Percentiles rank a stretch among this genome's conserved stretches.
phyloP scores from a whole-genome alignment of 2,888 invertebrate species.

The Nemotelus pantherinus region DNA sequence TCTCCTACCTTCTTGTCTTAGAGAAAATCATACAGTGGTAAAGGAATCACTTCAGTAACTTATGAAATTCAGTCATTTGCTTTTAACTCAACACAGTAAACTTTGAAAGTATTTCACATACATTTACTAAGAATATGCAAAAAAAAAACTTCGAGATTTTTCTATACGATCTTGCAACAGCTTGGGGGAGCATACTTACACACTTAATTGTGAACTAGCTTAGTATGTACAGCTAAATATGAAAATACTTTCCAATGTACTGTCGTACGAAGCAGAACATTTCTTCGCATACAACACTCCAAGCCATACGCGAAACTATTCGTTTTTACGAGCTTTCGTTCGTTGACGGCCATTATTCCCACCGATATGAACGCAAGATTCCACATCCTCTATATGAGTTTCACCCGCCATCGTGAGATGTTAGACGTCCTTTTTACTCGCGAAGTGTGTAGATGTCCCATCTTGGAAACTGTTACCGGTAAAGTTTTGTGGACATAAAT shows the following conservation, averaged over 20 bases:
- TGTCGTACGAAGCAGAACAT: not conserved
- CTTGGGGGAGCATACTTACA: too few relatives aligned
- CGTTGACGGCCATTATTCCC: not conserved
- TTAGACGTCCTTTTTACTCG: not conserved
- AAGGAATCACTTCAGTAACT: too few relatives aligned
- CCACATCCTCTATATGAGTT: not conserved
- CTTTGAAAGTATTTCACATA: too few relatives aligned
- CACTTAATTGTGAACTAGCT: not conserved
- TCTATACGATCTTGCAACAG: too few relatives aligned
- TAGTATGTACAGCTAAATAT: not conserved
- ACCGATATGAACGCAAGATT: not conserved
- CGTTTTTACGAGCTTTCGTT: not conserved
- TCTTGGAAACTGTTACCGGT: conserved; percentile 48
- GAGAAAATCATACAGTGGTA: too few relatives aligned
- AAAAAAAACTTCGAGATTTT: too few relatives aligned
- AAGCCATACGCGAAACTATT: not conserved
- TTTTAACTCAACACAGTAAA: too few relatives aligned
- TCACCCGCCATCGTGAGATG: not conserved
- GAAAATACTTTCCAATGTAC: conserved; percentile 16
- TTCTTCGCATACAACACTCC: not conserved
- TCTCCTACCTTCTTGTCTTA: too few relatives aligned
- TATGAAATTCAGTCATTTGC: too few relatives aligned
- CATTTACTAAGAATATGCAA: too few relatives aligned
- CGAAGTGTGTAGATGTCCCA: conserved; percentile 33
- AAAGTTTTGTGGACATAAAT: conserved; percentile 50